Percentiles rank a stretch among this genome's conserved stretches.
Conservation (phyloP, 2,113 vertebrate genomes). For the Vimba vimba region DNA sequence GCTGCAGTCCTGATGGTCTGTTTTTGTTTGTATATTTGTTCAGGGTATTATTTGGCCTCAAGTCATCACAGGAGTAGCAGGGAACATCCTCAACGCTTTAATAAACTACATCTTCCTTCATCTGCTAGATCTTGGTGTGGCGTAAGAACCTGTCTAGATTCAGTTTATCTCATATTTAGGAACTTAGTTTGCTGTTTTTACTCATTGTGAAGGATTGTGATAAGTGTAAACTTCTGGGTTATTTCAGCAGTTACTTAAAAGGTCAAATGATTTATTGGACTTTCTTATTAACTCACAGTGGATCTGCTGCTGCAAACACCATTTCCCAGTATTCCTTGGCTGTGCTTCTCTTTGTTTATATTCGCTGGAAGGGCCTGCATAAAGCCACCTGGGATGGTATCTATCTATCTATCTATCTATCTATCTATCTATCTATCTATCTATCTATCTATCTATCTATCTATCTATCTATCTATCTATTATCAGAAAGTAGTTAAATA, state of each 20-base stretch:
- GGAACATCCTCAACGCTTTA: conserved; percentile 84
- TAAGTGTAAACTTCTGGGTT: background rate
- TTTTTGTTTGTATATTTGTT: conserved; percentile 36
- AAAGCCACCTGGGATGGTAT: conserved; percentile 83
- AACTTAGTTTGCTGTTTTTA: background rate
- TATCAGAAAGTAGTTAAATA: background rate
- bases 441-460: background rate
- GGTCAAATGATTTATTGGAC: background rate
- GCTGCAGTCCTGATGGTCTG: background rate
- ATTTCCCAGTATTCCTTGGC: conserved; percentile 82
- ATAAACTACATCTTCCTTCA: conserved; percentile 86
- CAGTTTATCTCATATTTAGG: background rate
- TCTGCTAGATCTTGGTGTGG: conserved; percentile 82
- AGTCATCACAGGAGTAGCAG: conserved; percentile 78
- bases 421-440: too few relatives aligned
- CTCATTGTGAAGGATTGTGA: background rate
- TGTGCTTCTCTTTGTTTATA: conserved; percentile 77
- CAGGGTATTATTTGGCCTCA: conserved; percentile 90
- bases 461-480: background rate
- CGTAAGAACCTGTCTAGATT: conserved; percentile 76
- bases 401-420: background rate
- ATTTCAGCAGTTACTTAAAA: background rate
- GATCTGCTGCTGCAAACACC: conserved; percentile 87
- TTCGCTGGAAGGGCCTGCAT: conserved; percentile 80
- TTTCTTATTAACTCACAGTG: conserved; percentile 66